Base-by-base conservation (phyloP, 2,888 invertebrate species). In the Xiphydria camelus region DNA sequence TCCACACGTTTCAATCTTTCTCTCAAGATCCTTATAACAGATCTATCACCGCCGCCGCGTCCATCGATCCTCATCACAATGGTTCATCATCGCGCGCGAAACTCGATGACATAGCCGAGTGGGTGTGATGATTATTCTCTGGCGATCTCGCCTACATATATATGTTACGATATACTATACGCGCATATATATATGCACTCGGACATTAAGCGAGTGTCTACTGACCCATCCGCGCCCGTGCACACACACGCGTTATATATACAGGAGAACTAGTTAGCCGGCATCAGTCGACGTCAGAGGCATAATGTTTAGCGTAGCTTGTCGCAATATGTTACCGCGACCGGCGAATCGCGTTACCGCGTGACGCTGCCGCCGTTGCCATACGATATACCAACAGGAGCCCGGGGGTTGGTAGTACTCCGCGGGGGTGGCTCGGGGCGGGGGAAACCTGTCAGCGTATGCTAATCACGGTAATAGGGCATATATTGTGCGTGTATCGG, bases 391-490 rank as follows among this genome's bases (percentile, higher is more conserved):
- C 29, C 31, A 43, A 50, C 53, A 20, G 25, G 38, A 23, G 38
- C 22, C 19, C 17, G 31, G 31, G 42, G 56, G 60, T 51, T 42
- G 54, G 51, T 29, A 38, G 39, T 37, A 47, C 53, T n/a, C n/a
- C n/a, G n/a, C n/a, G n/a, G 47, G 45, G 55, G 52, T 49, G 41
- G 52, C 47, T 56, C 55, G 15, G 55, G 44, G 38, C 21, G 26
- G 59, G 43, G 53, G n/a, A n/a, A n/a, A n/a, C 57, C 70, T 70
- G 70, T 72, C 70, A 69, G 60, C 69, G 70, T 70, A 71, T 71
- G 72, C 70, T 72, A 71, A 72, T 72, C 71, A 69, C 61, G 59
- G 64, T 70, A 72, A 72, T 72, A 72, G 70, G 65, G 60, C 65
- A 61, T 65, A 61, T 66, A 64, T 62, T 66, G 68, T 65, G 47